phyloP scores from a whole-genome alignment of 2,113 vertebrate species.

The Python bivittatus region DNA sequence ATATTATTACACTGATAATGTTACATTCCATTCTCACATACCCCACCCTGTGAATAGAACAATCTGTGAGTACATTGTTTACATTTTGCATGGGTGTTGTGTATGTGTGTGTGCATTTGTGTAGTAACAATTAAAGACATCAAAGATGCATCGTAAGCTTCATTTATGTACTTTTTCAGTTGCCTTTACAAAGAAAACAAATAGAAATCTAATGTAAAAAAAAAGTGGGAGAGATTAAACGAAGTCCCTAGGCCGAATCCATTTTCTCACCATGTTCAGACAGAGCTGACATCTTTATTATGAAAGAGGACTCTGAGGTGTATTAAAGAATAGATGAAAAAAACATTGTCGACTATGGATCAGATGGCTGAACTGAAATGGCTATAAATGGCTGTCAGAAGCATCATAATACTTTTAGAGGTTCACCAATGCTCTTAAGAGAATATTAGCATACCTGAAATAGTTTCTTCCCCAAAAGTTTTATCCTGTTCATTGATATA shows the following conservation, averaged over 20 bases:
- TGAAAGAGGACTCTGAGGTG: not conserved
- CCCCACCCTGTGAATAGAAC: not conserved
- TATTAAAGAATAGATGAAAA: not conserved
- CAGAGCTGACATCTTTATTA: slow-evolving; percentile 14
- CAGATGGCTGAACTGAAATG: not conserved
- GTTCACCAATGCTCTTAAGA: not conserved
- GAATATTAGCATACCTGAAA: slow-evolving; percentile 3
- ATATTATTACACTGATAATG: not conserved
- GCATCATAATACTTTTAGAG: not conserved
- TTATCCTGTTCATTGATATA: slow-evolving; percentile 11
- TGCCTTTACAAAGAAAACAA: slow-evolving; percentile 20
- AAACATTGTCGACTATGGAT: rapidly evolving
- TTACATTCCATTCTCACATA: not conserved
- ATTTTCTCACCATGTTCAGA: slow-evolving; percentile 21
- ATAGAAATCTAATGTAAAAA: not conserved
- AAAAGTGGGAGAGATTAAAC: slow-evolving; percentile 7
- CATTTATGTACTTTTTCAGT: slow-evolving; percentile 24
- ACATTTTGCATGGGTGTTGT: not conserved
- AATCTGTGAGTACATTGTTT: not conserved
- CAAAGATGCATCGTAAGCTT: slow-evolving; percentile 6
- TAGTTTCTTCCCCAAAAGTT: not conserved
- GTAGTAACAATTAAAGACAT: slow-evolving; percentile 14
- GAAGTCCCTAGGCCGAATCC: not conserved
- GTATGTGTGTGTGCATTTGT: not conserved
- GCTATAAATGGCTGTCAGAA: slow-evolving; percentile 22